Evolutionary conservation across 2,113 vertebrate species (phyloP).

Genomic region (Pogonocichla stellata): DNA sequence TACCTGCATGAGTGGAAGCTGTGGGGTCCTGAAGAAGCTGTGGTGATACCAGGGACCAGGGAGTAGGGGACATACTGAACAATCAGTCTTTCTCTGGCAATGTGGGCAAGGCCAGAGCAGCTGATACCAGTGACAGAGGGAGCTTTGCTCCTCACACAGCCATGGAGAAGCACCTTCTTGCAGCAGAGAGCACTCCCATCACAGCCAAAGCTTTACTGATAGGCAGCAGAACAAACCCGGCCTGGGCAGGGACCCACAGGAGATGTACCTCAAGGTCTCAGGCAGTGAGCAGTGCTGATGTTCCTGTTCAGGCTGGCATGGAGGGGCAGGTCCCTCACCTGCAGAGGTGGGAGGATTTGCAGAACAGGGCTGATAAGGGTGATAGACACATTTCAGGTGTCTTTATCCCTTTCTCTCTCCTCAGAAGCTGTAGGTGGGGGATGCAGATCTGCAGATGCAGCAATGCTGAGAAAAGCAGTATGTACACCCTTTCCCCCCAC

Average conservation of each 20-base stretch:
- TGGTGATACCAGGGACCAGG: neutral
- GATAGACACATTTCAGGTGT: neutral
- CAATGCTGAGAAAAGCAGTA: neutral
- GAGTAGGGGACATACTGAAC: neutral
- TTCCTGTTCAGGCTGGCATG: neutral
- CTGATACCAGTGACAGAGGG: fast-evolving
- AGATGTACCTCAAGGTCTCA: neutral
- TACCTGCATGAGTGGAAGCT: neutral
- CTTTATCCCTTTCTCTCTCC: neutral
- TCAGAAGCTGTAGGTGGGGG: neutral
- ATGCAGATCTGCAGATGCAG: neutral
- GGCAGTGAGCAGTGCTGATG: neutral
- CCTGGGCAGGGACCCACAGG: neutral
- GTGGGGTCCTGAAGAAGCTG: neutral
- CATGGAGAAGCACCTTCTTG: neutral
- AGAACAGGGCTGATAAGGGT: neutral
- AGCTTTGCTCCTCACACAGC: neutral
- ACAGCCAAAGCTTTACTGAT: neutral
- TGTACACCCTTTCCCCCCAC: neutral
- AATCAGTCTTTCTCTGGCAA: neutral
- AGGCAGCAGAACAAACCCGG: neutral
- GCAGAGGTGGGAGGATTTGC: neutral
- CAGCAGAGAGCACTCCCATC: neutral
- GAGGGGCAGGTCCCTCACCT: neutral
- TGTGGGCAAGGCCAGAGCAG: fast-evolving